Conservation (phyloP, 2,113 vertebrate genomes). For the Conger conger region DNA sequence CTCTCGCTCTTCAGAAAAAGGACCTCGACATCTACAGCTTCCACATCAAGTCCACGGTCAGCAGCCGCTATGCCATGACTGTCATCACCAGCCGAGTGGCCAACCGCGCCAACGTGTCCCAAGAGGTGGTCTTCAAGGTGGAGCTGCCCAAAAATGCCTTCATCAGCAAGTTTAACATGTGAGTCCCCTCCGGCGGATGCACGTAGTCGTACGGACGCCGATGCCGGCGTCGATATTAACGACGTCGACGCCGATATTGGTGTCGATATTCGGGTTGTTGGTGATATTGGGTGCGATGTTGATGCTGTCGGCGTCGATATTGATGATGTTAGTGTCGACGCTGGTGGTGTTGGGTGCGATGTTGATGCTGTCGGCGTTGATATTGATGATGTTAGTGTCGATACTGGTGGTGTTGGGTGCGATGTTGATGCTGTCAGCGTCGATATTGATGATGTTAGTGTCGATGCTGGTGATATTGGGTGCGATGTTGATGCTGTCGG, state of each 20-base stretch:
- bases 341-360: not conserved
- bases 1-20: conserved; percentile 46
- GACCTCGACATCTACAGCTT: conserved; percentile 81
- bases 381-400: no score
- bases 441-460: not conserved
- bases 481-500: not conserved
- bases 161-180: conserved; percentile 93
- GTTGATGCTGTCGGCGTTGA: not conserved
- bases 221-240: not conserved
- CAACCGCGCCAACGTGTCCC: conserved; percentile 72
- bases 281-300: not conserved
- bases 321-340: not conserved
- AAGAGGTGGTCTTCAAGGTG: conserved; percentile 84
- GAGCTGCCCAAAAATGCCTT: conserved; percentile 91
- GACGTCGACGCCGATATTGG: not conserved
- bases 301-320: not conserved
- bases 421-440: no score
- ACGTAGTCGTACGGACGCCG: not conserved
- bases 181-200: conserved; percentile 50
- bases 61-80: conserved; percentile 84
- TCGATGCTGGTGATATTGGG: not conserved
- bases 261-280: not conserved
- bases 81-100: conserved; percentile 84
- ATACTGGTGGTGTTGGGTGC: no score
- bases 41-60: conserved; percentile 85